Evolutionary conservation across 2,888 invertebrate species (phyloP), one percentile per base, ranked within the genome.

Genomic region (Yponomeuta evonymella): DNA sequence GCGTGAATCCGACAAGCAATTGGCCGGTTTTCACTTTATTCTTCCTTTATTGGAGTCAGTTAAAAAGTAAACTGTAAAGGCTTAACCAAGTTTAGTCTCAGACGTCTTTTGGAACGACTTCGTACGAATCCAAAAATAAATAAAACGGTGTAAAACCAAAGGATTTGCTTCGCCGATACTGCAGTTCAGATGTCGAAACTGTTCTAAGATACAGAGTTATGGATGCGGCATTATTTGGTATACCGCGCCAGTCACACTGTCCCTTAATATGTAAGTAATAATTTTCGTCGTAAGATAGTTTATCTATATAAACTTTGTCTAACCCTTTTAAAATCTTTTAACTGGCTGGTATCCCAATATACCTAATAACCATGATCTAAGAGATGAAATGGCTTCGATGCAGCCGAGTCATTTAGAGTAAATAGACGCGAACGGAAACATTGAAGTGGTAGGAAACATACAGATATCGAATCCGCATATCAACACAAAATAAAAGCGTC

Each of bases 61-160:
- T 5, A 33, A 33, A 33, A 33, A 33, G 33, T 33, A 33, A 33
- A 33, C 33, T 30, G 23, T 23, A 10, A 66, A 76, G 72, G 71
- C 72, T 72, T 71, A 73, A 71, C 72, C 70, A 67, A 67, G 71
- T 72, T 75, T 75, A 74, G 74, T 73, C 74, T 72, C 70, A 72
- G 71, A 72, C 70, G 71, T 71, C 71, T 70, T 71, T 73, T 71
- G 75, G 72, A 73, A 75, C 71, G 75, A 75, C 73, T 76, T 75
- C 75, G 72, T 74, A 75, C 74, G 75, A 75, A 74, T 72, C 73
- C 70, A 73, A 75, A 76, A 75, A 74, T 65, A 67, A 67, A 67
- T 72, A 77, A 76, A 78, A 75, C 71, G 77, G 73, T 77, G 74
- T 72, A 75, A 73, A 70, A 72, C 66, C 15, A 30, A 75, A 77